Base-by-base conservation (phyloP, 2,888 invertebrate species). In the Drosophila rubida region DNA sequence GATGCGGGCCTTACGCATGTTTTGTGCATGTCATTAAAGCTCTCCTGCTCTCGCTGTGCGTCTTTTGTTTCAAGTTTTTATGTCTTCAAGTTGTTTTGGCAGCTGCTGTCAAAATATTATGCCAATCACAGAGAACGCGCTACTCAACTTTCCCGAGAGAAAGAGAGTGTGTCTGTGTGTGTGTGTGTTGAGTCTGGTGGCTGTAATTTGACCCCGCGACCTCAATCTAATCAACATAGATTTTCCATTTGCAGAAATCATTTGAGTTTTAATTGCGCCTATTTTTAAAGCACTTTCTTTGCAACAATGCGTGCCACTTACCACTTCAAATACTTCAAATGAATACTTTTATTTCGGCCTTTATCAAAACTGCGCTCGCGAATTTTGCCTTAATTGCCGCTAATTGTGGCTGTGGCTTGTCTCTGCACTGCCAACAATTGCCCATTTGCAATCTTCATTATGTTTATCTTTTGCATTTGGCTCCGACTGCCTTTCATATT, bases 31-130 rank as follows among this genome's bases (percentile, higher is more conserved):
- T 84, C 78, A 80, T 84, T 80, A 75, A 46, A 66, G 48, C 51
- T 37, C 49, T 41, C 11, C 3, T 48, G 22, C 25, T 32, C 37
- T 42, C 19, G 13, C 4, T 39, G 9, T 6, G 35, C n/a, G 9
- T 60, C 48, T 54, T 72, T 62, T 72, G 55, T 72, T 39, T 66
- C 4, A 54, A 46, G 57, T 30, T 54, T 54, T 27, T 41, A 42
- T 58, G 55, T 46, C 19, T 41, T 32, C n/a, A 32, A 45, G 9
- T 46, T 57, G 44, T 54, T 49, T 53, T 78, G 87, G 65, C 85
- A 81, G 82, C 85, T 71, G 79, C 45, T 87, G 82, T 87, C 87
- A 85, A 67, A 80, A 80, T 75, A 78, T 70, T 78, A 46, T 61
- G n/a, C 30, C 23, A 27, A 14, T 46, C 8, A 37, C 13, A 48